Conservation (phyloP, 2,888 invertebrate genomes). For the Hermaeophaga mercurialis region DNA sequence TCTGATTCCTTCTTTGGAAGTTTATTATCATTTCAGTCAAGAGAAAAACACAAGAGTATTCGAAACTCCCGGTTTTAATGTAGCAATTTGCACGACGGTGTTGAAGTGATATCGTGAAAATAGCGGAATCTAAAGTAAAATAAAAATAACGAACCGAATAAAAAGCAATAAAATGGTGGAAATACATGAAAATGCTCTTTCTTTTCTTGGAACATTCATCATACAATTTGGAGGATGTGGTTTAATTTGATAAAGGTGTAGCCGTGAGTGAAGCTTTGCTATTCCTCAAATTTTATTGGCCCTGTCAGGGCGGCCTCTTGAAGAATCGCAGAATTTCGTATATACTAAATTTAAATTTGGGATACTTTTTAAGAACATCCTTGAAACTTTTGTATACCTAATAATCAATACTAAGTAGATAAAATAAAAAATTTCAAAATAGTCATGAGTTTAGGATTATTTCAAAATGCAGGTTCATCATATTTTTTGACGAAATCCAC, state of each 20-base stretch:
- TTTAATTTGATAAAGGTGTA: constrained; percentile 21
- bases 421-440: too few species aligned
- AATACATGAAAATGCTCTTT: constrained; percentile 44
- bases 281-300: constrained; percentile 24
- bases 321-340: neutral
- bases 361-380: too few species aligned
- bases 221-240: constrained; percentile 31
- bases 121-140: constrained; percentile 32
- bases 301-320: neutral
- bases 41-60: constrained; percentile 2
- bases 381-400: too few species aligned
- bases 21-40: too few species aligned
- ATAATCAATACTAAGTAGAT: too few species aligned
- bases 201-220: constrained; percentile 42
- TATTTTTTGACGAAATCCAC: too few species aligned
- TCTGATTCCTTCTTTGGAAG: too few species aligned
- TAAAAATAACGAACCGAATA: constrained; percentile 41
- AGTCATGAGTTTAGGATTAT: too few species aligned
- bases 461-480: too few species aligned
- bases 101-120: constrained; percentile 25
- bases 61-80: constrained; percentile 19
- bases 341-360: too few species aligned
- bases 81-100: constrained; percentile 21
- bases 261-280: constrained; percentile 19
- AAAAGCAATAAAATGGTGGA: constrained; percentile 38